Percentiles rank a stretch among this genome's conserved stretches.
phyloP scores from a whole-genome alignment of 2,888 invertebrate genomes.

The Chymomyza procnemis region DNA sequence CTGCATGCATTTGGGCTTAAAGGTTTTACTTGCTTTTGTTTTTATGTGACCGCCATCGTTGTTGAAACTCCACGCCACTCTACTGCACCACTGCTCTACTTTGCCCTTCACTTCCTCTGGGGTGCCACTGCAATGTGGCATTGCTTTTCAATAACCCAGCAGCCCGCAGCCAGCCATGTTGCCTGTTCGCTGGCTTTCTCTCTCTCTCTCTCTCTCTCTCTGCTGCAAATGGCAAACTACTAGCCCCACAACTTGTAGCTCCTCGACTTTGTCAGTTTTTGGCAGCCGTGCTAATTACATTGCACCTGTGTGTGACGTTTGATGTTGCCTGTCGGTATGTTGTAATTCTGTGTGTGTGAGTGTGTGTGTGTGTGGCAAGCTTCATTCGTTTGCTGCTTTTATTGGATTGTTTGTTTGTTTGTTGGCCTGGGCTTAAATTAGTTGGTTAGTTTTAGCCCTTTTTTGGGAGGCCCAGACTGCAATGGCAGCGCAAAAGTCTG shows the following conservation, averaged over 20 bases:
- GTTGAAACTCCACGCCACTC: background rate
- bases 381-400: conserved; percentile 21
- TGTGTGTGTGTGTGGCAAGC: conserved; percentile 21
- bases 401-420: conserved; percentile 34
- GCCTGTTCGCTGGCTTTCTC: background rate
- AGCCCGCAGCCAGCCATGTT: background rate
- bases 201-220: no score
- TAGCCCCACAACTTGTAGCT: background rate
- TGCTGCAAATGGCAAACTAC: background rate
- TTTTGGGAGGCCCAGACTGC: conserved; percentile 27
- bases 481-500: conserved; percentile 31
- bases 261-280: conserved; percentile 56
- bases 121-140: conserved; percentile 15
- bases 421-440: background rate
- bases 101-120: conserved; percentile 9
- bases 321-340: conserved; percentile 57
- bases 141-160: conserved; percentile 10
- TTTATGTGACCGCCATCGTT: conserved; percentile 42
- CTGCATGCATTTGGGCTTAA: conserved; percentile 70
- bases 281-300: conserved; percentile 65
- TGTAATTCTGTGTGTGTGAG: conserved; percentile 17
- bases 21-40: conserved; percentile 70
- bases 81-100: background rate
- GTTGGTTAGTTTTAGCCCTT: conserved; percentile 46
- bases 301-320: conserved; percentile 72